A percentile compares a stretch with the other conserved stretches of the same genome.
phyloP scores from a whole-genome alignment of 1,140 invertebrate species.

The Branchinecta lynchi region DNA sequence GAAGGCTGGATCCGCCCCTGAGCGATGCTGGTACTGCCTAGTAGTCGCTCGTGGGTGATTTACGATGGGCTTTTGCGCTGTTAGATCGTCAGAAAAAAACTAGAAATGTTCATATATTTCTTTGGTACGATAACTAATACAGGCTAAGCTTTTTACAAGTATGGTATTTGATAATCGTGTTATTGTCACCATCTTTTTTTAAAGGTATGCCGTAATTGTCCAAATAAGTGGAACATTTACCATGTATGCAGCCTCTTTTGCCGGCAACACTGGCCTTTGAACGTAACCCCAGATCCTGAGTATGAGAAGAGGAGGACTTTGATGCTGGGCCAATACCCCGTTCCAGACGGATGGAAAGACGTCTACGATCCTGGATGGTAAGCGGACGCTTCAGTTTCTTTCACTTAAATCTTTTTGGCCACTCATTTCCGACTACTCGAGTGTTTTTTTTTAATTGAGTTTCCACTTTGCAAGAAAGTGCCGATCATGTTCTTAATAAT shows the following conservation, averaged over 20 bases:
- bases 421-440: background rate
- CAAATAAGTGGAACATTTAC: constrained; percentile 89
- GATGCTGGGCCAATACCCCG: constrained; percentile 72
- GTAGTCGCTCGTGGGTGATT: too few species aligned
- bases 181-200: background rate
- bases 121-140: too few species aligned
- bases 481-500: background rate
- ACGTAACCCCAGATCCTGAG: constrained; percentile 47
- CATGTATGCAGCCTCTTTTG: constrained; percentile 84
- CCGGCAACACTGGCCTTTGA: constrained; percentile 66
- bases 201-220: constrained; percentile 58
- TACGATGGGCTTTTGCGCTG: too few species aligned
- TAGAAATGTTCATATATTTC: too few species aligned
- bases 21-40: too few species aligned
- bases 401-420: constrained; percentile 20
- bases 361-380: constrained; percentile 75
- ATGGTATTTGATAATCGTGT: too few species aligned
- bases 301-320: constrained; percentile 56
- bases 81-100: too few species aligned
- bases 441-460: constrained; percentile 11
- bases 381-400: constrained; percentile 23
- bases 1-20: too few species aligned
- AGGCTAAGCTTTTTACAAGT: too few species aligned
- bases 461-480: background rate
- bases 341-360: constrained; percentile 83